Conservation (phyloP, 2,797 vertebrate genomes). For the Ibycter americanus region DNA sequence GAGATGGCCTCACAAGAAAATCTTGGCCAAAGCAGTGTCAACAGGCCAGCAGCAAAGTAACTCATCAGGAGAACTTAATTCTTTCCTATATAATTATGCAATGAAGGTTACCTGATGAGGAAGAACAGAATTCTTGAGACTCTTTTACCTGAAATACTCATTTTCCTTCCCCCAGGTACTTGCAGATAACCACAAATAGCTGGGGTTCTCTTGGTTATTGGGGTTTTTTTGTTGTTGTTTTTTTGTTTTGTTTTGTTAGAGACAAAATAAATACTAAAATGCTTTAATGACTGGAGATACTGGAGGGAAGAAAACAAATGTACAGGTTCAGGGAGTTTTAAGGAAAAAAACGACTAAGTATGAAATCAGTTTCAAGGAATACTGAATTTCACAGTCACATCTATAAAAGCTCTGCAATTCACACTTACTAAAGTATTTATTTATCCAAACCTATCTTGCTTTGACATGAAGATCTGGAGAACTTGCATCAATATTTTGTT, state of each 20-base stretch:
- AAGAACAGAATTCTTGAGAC: neutral
- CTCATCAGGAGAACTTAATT: neutral
- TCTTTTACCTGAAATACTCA: neutral
- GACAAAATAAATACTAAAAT: neutral
- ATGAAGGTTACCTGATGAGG: neutral
- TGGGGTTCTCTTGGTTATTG: neutral
- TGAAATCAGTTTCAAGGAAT: neutral
- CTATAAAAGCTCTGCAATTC: neutral
- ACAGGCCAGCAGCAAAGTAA: neutral
- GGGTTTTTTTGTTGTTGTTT: neutral
- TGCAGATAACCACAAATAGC: neutral
- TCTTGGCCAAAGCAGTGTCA: neutral
- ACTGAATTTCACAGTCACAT: neutral
- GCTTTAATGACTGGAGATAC: neutral
- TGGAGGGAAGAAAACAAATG: neutral
- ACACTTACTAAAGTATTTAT: neutral
- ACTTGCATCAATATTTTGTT: neutral
- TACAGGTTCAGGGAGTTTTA: neutral
- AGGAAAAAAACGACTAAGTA: neutral
- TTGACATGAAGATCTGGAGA: neutral
- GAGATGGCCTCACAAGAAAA: neutral
- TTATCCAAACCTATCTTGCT: neutral
- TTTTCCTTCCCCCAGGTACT: neutral
- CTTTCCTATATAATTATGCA: neutral
- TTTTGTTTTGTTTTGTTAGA: neutral